Conservation (phyloP, 2,113 vertebrate genomes). For the Rhombomys opimus region DNA sequence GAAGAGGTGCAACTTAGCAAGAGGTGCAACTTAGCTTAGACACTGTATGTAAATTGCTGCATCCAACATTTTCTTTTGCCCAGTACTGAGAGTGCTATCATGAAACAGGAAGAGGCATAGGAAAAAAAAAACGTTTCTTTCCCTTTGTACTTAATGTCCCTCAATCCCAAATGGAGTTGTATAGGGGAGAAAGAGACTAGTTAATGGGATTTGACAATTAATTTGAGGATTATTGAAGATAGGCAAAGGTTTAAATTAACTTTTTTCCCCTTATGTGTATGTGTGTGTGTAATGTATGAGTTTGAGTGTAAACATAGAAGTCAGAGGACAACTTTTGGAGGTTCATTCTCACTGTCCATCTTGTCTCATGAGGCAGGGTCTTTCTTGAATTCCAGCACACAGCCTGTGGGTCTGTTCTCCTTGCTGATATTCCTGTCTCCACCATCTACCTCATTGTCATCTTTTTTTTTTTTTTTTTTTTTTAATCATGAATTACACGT, state of each 20-base stretch:
- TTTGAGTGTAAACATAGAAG: not conserved
- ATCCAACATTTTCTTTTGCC: not conserved
- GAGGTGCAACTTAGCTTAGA: not conserved
- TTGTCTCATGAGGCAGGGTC: not conserved
- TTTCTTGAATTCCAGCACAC: not conserved
- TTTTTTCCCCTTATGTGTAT: not conserved
- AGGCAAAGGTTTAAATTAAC: not conserved
- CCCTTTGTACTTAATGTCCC: not conserved
- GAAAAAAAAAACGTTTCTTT: not conserved
- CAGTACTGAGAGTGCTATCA: not conserved
- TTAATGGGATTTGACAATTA: constrained; percentile 11
- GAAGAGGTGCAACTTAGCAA: not conserved
- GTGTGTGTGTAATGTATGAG: not conserved
- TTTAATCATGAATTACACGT: not conserved
- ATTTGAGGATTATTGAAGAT: constrained; percentile 29
- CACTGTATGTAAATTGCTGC: not conserved
- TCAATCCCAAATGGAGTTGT: not conserved
- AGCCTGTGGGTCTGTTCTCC: not conserved
- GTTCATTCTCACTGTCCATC: not conserved
- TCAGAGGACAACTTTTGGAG: not conserved
- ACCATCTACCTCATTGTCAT: not conserved
- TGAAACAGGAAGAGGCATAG: constrained; percentile 8
- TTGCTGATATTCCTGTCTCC: not conserved
- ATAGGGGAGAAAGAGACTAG: not conserved
- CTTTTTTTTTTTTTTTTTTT: not conserved